Percentiles rank a stretch among this genome's conserved stretches.
Evolutionary conservation across 2,797 vertebrate species (phyloP).

Genomic region (Sebastes oblongus): DNA sequence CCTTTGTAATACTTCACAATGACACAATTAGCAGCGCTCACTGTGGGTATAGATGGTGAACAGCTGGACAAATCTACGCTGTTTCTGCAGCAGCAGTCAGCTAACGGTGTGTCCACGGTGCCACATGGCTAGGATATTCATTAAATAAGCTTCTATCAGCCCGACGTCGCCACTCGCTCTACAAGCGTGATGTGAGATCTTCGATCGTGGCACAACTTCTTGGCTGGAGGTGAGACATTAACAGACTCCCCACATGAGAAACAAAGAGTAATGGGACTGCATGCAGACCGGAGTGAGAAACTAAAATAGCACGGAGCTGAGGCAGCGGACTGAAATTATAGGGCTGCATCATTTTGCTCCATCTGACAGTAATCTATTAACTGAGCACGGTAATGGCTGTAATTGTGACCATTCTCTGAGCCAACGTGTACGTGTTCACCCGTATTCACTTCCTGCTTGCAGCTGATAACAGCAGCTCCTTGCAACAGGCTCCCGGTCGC

Average conservation of each 20-base stretch:
- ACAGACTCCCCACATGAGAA: background rate
- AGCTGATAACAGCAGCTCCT: slow-evolving; percentile 62
- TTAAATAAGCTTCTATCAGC: slow-evolving; percentile 32
- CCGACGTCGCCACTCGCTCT: slow-evolving; percentile 6
- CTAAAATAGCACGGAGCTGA: background rate
- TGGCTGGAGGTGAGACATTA: slow-evolving; percentile 17
- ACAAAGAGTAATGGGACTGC: slow-evolving; percentile 4
- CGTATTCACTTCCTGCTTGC: slow-evolving; percentile 52
- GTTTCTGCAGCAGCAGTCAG: background rate
- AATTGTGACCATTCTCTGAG: slow-evolving; percentile 56
- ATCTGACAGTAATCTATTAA: slow-evolving; percentile 71
- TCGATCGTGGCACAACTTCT: background rate
- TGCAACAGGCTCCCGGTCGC: slow-evolving; percentile 25
- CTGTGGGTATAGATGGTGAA: slow-evolving; percentile 20
- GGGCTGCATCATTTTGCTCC: slow-evolving; percentile 29
- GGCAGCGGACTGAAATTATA: slow-evolving; percentile 20
- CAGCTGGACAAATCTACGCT: slow-evolving; percentile 32
- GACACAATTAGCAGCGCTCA: slow-evolving; percentile 24
- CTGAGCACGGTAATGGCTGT: slow-evolving; percentile 58
- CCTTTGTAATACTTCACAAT: slow-evolving; percentile 4
- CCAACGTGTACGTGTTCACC: slow-evolving; percentile 29
- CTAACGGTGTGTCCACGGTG: slow-evolving; percentile 6
- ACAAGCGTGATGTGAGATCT: background rate
- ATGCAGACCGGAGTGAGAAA: background rate
- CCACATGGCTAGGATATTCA: background rate